Conservation (phyloP, 2,888 invertebrate species). For the Piscicola geometra region DNA sequence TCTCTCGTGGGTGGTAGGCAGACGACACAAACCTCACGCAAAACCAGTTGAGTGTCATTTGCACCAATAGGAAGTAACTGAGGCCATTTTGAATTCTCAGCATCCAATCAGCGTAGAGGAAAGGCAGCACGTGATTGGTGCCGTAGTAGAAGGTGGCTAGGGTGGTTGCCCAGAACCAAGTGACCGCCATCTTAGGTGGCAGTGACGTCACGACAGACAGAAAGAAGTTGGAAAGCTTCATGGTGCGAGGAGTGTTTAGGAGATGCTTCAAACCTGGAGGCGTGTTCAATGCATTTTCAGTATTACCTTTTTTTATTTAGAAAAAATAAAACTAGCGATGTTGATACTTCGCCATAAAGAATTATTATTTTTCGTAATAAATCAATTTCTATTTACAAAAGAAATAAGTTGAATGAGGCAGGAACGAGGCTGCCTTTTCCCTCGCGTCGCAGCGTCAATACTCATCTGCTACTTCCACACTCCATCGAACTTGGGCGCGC, state of each 20-base stretch:
- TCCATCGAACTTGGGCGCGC: too few species aligned
- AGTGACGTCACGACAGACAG: constrained; percentile 5
- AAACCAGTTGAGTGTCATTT: constrained; percentile 49
- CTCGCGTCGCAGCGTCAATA: background rate
- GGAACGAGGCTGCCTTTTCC: background rate
- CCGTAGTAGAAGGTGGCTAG: constrained; percentile 43
- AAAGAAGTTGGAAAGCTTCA: background rate
- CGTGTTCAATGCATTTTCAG: too few species aligned
- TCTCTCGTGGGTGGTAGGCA: constrained; percentile 45
- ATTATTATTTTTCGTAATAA: too few species aligned
- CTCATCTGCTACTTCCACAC: too few species aligned
- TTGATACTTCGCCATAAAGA: too few species aligned
- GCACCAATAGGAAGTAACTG: constrained; percentile 45
- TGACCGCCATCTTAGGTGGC: constrained; percentile 36
- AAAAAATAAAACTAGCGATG: too few species aligned
- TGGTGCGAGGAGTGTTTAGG: too few species aligned
- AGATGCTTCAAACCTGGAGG: too few species aligned
- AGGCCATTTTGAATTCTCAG: constrained; percentile 40
- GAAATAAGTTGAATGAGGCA: background rate
- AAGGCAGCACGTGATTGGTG: constrained; percentile 45
- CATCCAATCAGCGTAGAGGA: constrained; percentile 42
- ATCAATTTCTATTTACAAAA: background rate
- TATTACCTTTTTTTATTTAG: too few species aligned
- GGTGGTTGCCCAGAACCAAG: constrained; percentile 45
- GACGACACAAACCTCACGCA: constrained; percentile 48